phyloP scores from a whole-genome alignment of 2,797 vertebrate species.

The Antennarius maculatus region DNA sequence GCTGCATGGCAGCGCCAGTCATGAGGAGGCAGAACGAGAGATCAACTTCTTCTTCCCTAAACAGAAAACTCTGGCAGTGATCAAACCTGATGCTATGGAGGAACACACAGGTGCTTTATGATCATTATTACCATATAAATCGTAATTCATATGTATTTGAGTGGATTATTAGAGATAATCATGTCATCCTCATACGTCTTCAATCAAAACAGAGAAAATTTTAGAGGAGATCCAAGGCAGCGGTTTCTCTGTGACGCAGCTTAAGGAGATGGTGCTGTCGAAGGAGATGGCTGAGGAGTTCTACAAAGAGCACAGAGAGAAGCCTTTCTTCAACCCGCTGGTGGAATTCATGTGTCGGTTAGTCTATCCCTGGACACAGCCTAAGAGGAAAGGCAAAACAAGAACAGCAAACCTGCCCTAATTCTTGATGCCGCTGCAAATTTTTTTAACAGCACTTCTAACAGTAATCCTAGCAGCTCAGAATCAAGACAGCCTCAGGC shows the following conservation, averaged over 20 bases:
- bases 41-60: conserved; percentile 89
- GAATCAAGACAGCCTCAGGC: conserved; percentile 54
- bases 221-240: conserved; percentile 76
- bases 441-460: conserved; percentile 45
- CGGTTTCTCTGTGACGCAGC: conserved; percentile 83
- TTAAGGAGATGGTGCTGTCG: conserved; percentile 83
- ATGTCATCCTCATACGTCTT: background rate
- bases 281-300: conserved; percentile 83
- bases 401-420: conserved; percentile 24
- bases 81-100: conserved; percentile 86
- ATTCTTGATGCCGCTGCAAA: conserved; percentile 29
- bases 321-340: conserved; percentile 85
- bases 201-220: conserved; percentile 80
- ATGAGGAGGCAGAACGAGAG: conserved; percentile 81
- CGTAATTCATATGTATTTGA: background rate
- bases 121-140: conserved; percentile 2
- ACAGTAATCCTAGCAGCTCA: conserved; percentile 46
- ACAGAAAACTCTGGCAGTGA: conserved; percentile 87
- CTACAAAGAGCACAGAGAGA: conserved; percentile 85
- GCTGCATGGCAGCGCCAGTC: conserved; percentile 87
- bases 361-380: conserved; percentile 57
- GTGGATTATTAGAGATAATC: background rate
- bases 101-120: conserved; percentile 82
- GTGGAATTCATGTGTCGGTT: conserved; percentile 87
- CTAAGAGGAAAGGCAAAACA: conserved; percentile 11